phyloP scores from a whole-genome alignment of 37 sponge, comb jelly and placozoan genomes.

The Tethya wilhelma region DNA sequence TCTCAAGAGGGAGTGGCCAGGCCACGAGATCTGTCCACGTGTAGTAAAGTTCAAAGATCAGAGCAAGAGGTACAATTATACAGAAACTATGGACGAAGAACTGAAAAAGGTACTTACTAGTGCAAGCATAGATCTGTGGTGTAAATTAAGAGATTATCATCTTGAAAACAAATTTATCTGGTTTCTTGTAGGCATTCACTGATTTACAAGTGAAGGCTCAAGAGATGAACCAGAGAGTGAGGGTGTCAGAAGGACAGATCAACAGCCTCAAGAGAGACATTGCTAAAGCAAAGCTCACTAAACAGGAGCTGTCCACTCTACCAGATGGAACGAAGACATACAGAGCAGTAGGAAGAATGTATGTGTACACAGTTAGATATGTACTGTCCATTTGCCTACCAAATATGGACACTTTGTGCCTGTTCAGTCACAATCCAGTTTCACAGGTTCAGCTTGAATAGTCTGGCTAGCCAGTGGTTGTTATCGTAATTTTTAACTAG shows the following conservation, averaged over 20 bases:
- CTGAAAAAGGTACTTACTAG: too few relatives aligned
- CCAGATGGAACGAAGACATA: slow-evolving; percentile 50
- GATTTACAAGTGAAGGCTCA: slow-evolving; percentile 54
- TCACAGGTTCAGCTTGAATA: neutral
- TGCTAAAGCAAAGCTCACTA: slow-evolving; percentile 22
- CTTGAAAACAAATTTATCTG: too few relatives aligned
- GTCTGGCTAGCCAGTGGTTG: neutral
- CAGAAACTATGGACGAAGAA: too few relatives aligned
- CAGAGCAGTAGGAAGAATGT: slow-evolving; percentile 59
- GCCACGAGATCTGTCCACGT: too few relatives aligned
- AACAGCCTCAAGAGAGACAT: slow-evolving; percentile 32
- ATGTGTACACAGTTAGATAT: too few relatives aligned
- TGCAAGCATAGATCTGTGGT: too few relatives aligned
- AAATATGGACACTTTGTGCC: neutral
- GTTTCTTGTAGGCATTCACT: slow-evolving; percentile 58
- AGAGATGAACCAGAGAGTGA: slow-evolving; percentile 55
- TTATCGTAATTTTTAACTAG: neutral
- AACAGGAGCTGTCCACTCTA: slow-evolving; percentile 30
- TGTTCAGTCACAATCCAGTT: too few relatives aligned
- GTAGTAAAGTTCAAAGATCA: too few relatives aligned
- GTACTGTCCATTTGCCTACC: neutral
- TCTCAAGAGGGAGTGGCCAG: too few relatives aligned
- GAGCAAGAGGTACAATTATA: too few relatives aligned
- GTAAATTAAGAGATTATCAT: too few relatives aligned
- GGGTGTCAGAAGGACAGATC: slow-evolving; percentile 39